Conservation (phyloP, 1,140 invertebrate genomes). For the Zaprionus davidi region DNA sequence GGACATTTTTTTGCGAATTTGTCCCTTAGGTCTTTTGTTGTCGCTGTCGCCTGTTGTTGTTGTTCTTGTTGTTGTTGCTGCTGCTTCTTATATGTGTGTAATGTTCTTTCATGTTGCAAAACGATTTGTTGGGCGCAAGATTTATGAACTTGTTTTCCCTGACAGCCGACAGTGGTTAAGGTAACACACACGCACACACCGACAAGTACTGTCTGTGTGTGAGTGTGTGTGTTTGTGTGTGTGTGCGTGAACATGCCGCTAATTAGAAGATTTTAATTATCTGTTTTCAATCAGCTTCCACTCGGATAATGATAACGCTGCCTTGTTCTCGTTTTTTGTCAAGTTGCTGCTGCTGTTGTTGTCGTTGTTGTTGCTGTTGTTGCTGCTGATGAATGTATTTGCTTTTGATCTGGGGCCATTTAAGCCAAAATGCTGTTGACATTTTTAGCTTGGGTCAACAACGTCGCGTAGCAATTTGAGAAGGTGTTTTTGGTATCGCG, state of each 20-base stretch:
- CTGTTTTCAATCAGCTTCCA: constrained; percentile 82
- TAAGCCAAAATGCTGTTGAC: constrained; percentile 74
- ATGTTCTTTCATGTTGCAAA: constrained; percentile 81
- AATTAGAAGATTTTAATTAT: constrained; percentile 83
- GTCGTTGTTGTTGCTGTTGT: not conserved
- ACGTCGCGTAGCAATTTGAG: constrained; percentile 32
- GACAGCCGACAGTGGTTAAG: constrained; percentile 82
- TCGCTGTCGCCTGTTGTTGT: constrained; percentile 32
- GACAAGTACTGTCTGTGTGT: not conserved
- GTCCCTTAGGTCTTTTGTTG: constrained; percentile 46
- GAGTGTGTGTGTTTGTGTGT: constrained; percentile 41
- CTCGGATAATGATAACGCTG: constrained; percentile 73
- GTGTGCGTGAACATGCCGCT: constrained; percentile 80
- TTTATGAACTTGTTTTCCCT: constrained; percentile 83
- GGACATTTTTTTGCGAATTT: constrained; percentile 53
- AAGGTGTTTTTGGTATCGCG: constrained; percentile 71
- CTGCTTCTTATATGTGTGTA: constrained; percentile 60
- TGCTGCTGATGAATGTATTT: not conserved
- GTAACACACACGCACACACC: constrained; percentile 65
- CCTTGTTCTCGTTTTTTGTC: constrained; percentile 47
- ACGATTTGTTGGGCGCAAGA: constrained; percentile 82
- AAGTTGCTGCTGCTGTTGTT: constrained; percentile 5
- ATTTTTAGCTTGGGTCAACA: constrained; percentile 38
- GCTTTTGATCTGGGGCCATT: constrained; percentile 32
- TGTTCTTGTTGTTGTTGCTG: constrained; percentile 30